Evolutionary conservation across 92 coral and sea anemone species (phyloP).

Genomic region (Heliopora coerulea): DNA sequence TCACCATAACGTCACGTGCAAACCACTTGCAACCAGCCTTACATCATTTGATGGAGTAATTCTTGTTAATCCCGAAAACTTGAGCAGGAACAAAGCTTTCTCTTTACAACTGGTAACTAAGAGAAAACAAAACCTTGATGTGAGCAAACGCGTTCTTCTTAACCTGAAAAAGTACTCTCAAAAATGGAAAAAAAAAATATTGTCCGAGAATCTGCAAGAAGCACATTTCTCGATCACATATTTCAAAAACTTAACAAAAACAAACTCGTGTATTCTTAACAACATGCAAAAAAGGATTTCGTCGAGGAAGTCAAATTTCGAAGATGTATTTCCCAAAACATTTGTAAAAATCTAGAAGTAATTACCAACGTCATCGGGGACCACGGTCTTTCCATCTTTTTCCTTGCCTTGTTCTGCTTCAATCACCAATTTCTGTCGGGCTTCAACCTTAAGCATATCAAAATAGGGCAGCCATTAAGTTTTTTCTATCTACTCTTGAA

Average conservation of each 20-base stretch:
- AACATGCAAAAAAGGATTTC: too few relatives aligned
- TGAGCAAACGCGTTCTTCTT: too few relatives aligned
- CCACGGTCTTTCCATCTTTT: conserved; percentile 55
- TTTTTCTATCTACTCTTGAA: too few relatives aligned
- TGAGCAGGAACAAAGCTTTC: conserved; percentile 85
- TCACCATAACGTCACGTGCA: not conserved
- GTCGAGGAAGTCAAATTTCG: not conserved
- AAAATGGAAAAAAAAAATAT: too few relatives aligned
- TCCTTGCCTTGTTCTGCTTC: conserved; percentile 85
- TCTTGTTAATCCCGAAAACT: conserved; percentile 92
- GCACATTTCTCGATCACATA: too few relatives aligned
- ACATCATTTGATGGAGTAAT: conserved; percentile 74
- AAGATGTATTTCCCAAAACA: not conserved
- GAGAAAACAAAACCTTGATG: not conserved
- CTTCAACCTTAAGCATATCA: conserved; percentile 72
- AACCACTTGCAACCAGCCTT: not conserved
- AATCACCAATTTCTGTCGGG: conserved; percentile 86
- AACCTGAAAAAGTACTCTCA: too few relatives aligned
- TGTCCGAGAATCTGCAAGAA: too few relatives aligned
- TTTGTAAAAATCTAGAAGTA: not conserved
- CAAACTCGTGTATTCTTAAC: too few relatives aligned
- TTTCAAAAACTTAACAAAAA: too few relatives aligned
- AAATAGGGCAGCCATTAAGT: too few relatives aligned
- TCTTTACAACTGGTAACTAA: conserved; percentile 80
- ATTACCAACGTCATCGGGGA: conserved; percentile 81